These are phyloP conservation scores for Drosophila longiperda DNA, from an alignment of 2,888 invertebrate species.

Conservation along the genomic window DNA sequence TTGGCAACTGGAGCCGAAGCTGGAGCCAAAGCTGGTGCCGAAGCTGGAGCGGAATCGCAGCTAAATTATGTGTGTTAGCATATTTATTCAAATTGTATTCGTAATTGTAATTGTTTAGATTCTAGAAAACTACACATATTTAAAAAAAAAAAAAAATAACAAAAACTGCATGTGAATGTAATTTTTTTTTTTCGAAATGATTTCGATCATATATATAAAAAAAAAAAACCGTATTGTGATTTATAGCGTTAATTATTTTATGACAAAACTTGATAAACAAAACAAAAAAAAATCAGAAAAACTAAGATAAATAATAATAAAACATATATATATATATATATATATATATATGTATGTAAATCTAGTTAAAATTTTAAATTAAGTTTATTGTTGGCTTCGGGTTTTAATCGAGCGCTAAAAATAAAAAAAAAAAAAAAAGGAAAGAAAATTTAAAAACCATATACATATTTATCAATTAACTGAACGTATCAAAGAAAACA, in stretches of 20 bases:
- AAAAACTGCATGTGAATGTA: slow-evolving; percentile 22
- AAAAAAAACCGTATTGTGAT: slow-evolving; percentile 83
- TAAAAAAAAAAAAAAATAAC: background rate
- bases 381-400: slow-evolving; percentile 41
- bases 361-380: slow-evolving; percentile 69
- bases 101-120: slow-evolving; percentile 50
- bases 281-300: slow-evolving; percentile 6
- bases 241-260: slow-evolving; percentile 85
- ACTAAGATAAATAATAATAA: slow-evolving; percentile 11
- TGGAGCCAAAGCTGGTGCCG: background rate
- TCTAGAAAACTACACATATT: slow-evolving; percentile 39
- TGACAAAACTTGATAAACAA: slow-evolving; percentile 53
- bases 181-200: slow-evolving; percentile 59
- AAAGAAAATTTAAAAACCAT: background rate
- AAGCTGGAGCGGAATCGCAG: slow-evolving; percentile 1
- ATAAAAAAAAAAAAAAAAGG: background rate
- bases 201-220: slow-evolving; percentile 41
- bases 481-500: slow-evolving; percentile 67
- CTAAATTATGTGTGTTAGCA: slow-evolving; percentile 33
- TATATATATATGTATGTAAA: slow-evolving; percentile 33
- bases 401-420: slow-evolving; percentile 37
- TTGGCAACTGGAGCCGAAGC: slow-evolving; percentile 6
- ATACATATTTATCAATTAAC: slow-evolving; percentile 64
- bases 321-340: slow-evolving; percentile 5
- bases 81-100: slow-evolving; percentile 58